Evolutionary conservation across 2,888 invertebrate species (phyloP), one percentile per base, ranked within the genome.

Genomic region (Stenoptilia bipunctidactyla): DNA sequence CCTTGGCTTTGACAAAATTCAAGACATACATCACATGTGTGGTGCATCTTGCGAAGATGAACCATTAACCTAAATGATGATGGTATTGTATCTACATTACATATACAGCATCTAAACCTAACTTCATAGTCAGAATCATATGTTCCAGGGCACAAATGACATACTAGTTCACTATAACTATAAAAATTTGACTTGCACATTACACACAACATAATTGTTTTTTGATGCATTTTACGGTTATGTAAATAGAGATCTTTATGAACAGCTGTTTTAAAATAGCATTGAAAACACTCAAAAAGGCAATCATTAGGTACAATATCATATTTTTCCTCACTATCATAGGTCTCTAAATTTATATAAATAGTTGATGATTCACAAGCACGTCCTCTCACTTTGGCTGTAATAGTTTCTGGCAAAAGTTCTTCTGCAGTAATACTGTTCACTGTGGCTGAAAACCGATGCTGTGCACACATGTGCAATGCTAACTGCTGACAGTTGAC

Each of bases 111-210:
- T 52, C 93, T 88, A 71, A 91, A 94, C 53, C 86, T 88, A 46
- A 91, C 85, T 67, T 91, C 90, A 58, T 86, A 86, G 38, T 88
- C 79, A 47, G 82, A 74, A 61, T 86, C 86, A 72, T 92, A 92
- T 50, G 87, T 80, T 38, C 94, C 94, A 13, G 94, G 93, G 70
- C 94, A 94, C 54, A 94, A 85, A 82, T 94, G 94, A 74, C 94
- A 94, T 46, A 94, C 75, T 45, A 94, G 84, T 69, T 94, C 94
- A 79, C 93, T 93, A 73, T 93, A 94, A 72, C 91, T 93, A 73
- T 90, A 92, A 82, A 94, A 94, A 61, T 91, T 92, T 25, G 90
- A 88, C 73, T 93, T 92, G 72, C 94, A 94, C 94, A 94, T 94
- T 50, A 92, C 89, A 75, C 94, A 94, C 46, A 92, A 73, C 42